Evolutionary conservation across 2,888 invertebrate genomes (phyloP).

Genomic region (Heliconius ethilla): DNA sequence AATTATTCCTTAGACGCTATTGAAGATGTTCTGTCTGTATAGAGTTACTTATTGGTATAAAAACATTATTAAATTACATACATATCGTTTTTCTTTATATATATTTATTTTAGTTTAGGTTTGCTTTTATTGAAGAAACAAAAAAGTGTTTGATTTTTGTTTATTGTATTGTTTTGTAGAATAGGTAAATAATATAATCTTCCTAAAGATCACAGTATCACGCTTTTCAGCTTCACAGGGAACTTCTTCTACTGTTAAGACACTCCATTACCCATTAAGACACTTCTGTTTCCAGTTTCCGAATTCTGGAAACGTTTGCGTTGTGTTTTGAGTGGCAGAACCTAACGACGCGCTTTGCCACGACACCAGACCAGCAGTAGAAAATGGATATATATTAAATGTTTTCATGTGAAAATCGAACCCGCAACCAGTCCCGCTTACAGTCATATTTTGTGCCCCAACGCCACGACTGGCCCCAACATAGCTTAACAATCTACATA

Average conservation of each 20-base stretch:
- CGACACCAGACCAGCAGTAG: too few species aligned
- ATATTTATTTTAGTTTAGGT: background rate
- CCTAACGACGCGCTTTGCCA: too few species aligned
- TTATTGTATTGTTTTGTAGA: background rate
- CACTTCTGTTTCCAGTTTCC: too few species aligned
- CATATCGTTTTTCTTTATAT: background rate
- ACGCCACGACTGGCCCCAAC: too few species aligned
- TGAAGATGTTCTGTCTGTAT: background rate
- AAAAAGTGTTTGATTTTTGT: background rate
- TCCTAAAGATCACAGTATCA: too few species aligned
- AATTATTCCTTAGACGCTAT: slow-evolving; percentile 20
- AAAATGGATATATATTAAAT: background rate
- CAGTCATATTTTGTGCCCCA: background rate
- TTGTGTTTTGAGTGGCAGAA: too few species aligned
- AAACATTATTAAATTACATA: slow-evolving; percentile 19
- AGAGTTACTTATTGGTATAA: background rate
- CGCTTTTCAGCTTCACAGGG: too few species aligned
- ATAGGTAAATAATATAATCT: too few species aligned
- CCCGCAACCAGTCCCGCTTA: background rate
- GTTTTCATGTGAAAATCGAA: background rate
- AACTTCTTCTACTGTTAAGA: too few species aligned
- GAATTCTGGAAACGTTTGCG: too few species aligned
- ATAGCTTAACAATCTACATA: background rate
- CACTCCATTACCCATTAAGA: too few species aligned
- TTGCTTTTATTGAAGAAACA: background rate